A percentile compares a stretch with the other conserved stretches of the same genome.
Evolutionary conservation across 2,888 invertebrate species (phyloP).

Genomic region (Volucella zonaria): DNA sequence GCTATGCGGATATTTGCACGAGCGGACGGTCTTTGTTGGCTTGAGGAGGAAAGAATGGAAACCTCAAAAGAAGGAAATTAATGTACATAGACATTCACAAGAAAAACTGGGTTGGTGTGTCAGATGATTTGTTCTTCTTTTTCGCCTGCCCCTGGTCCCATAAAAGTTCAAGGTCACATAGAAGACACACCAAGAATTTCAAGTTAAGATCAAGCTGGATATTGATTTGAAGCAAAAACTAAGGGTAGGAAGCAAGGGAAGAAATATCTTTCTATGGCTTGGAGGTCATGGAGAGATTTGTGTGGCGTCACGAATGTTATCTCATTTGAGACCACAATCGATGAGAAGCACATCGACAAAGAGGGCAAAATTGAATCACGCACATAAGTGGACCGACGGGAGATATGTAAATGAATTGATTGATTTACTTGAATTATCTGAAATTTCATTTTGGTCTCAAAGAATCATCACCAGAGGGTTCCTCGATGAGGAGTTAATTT

Average conservation of each 20-base stretch:
- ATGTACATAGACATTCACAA: neutral
- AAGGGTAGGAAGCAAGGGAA: neutral
- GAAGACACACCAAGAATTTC: constrained; percentile 14
- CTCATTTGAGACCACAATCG: neutral
- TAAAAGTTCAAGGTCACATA: constrained; percentile 36
- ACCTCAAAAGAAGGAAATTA: constrained; percentile 2
- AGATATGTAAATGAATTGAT: constrained; percentile 18
- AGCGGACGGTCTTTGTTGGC: neutral
- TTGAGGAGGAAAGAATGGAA: neutral
- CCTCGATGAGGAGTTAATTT: neutral
- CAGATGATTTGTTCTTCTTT: neutral
- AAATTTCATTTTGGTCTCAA: constrained; percentile 14
- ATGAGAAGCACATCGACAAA: neutral
- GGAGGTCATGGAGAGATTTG: neutral
- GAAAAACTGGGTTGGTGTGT: neutral
- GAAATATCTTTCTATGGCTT: neutral
- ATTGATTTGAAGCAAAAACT: neutral
- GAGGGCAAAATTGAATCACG: neutral
- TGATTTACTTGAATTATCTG: constrained; percentile 11
- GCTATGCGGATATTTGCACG: neutral
- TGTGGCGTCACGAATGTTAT: neutral
- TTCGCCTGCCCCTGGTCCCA: neutral
- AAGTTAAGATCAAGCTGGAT: neutral
- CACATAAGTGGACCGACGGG: neutral
- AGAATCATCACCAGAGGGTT: neutral